Evolutionary conservation across 2,888 invertebrate genomes (phyloP).

Genomic region (Emmelina monodactyla): DNA sequence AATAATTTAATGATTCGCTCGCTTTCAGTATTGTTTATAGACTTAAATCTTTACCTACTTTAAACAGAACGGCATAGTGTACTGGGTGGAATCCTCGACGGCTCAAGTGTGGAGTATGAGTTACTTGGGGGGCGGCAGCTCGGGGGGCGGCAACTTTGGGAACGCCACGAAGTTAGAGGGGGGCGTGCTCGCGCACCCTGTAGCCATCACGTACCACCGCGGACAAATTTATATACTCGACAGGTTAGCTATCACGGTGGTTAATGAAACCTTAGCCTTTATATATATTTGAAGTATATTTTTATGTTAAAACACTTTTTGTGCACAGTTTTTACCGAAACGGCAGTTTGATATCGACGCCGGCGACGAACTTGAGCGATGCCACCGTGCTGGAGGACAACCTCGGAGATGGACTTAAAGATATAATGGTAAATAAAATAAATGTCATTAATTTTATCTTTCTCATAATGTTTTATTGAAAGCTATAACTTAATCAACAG

Average conservation of each 20-base stretch:
- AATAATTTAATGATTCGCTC: too few species aligned
- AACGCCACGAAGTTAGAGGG: background rate
- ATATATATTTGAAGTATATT: background rate
- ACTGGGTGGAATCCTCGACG: too few species aligned
- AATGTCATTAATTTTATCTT: too few species aligned
- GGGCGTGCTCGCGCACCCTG: background rate
- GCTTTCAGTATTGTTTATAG: too few species aligned
- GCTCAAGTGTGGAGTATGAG: background rate
- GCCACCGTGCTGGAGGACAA: conserved; percentile 62
- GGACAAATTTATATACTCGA: too few species aligned
- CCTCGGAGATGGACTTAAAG: conserved; percentile 73
- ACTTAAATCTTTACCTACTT: too few species aligned
- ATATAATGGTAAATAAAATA: conserved; percentile 68
- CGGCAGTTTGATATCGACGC: conserved; percentile 73
- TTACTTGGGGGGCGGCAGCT: background rate
- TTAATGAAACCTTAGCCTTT: background rate
- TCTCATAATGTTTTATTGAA: too few species aligned
- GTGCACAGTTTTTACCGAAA: conserved; percentile 36
- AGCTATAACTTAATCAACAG: too few species aligned
- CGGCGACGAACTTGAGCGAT: conserved; percentile 64
- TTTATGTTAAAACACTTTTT: background rate
- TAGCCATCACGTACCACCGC: background rate
- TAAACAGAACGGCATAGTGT: too few species aligned
- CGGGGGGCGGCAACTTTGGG: too few species aligned
- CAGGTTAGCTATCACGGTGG: too few species aligned